phyloP scores from a whole-genome alignment of 2,797 vertebrate species.

The Mormyrus hasselquistii region DNA sequence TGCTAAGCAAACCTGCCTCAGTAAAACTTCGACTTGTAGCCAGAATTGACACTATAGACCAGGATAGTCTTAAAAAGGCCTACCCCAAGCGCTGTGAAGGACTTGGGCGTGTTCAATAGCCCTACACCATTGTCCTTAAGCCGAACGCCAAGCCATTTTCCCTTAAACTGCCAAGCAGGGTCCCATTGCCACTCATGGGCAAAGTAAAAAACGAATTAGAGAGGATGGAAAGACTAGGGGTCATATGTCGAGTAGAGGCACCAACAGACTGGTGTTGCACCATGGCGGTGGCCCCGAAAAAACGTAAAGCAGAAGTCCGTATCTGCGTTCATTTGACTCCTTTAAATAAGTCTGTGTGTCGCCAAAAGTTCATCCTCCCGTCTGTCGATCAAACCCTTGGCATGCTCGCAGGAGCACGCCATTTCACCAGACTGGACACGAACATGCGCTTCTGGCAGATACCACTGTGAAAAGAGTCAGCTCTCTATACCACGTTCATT shows the following conservation, averaged over 20 bases:
- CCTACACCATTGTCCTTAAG: slow-evolving; percentile 14
- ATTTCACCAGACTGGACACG: too few relatives aligned
- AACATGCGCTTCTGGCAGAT: too few relatives aligned
- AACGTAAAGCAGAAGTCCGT: too few relatives aligned
- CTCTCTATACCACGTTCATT: slow-evolving; percentile 5
- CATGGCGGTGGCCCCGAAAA: too few relatives aligned
- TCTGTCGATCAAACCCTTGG: too few relatives aligned
- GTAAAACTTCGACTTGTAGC: background rate
- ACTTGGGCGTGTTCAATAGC: background rate
- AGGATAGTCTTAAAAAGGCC: background rate
- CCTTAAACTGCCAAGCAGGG: slow-evolving; percentile 14
- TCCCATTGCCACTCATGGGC: background rate
- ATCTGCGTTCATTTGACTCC: too few relatives aligned
- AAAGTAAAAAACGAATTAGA: slow-evolving; percentile 26
- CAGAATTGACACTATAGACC: background rate
- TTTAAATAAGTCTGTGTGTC: too few relatives aligned
- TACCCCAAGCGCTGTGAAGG: slow-evolving; percentile 20
- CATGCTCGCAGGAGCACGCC: too few relatives aligned
- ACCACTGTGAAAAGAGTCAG: too few relatives aligned
- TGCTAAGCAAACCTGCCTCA: too few relatives aligned
- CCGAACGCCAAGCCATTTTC: background rate
- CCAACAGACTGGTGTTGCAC: slow-evolving; percentile 25
- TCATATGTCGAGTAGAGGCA: slow-evolving; percentile 27
- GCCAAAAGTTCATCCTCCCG: too few relatives aligned
- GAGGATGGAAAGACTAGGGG: background rate